Evolutionary conservation across 2,113 vertebrate genomes (phyloP), one percentile per base, ranked within the genome.

Genomic region (Semnopithecus entellus): DNA sequence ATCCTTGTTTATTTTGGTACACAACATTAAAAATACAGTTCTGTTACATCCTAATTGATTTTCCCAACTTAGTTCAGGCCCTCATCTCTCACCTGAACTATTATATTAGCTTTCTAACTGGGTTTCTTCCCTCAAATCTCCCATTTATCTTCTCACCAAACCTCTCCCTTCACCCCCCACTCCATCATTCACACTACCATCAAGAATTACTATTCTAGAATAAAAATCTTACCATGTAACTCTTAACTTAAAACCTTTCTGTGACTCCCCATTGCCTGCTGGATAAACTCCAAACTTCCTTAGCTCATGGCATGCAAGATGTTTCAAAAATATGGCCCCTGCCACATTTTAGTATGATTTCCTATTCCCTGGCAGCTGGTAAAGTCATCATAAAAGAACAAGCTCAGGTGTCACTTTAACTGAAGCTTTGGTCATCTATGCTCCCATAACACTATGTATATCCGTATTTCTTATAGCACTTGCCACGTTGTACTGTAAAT

Each of bases 1-100:
- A 91, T 97, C 98, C 97, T 98, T 98, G 97, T 98, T 97, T 97
- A 97, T 97, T 97, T 98, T 98, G 98, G 98, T 97, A 97, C 98
- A 97, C 98, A 98, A 25, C 97, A 88, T 96, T 97, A 92, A 94
- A 97, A 97, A 70, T 94, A 94, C 50, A 97, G 90, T 96, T 95
- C 83, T 94, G 90, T 96, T 95, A 94, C 57, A 95, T 96, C 72
- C 96, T 96, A 96, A 96, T 96, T 96, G 76, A 91, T 95, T 91
- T 96, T 87, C 92, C 88, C 78, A 82, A 85, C 90, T 81, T 96
- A 94, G 96, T 97, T 96, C 96, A 97, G 98, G 95, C 50, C 45
- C 72, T 97, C 97, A 96, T 98, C 88, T 96, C 90, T 96, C 38
- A 97, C 97, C 96, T 97, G 96, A 97, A 97, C 93, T 96, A 90